Evolutionary conservation across 2,113 vertebrate genomes (phyloP).

Genomic region (Regulus satrapa): DNA sequence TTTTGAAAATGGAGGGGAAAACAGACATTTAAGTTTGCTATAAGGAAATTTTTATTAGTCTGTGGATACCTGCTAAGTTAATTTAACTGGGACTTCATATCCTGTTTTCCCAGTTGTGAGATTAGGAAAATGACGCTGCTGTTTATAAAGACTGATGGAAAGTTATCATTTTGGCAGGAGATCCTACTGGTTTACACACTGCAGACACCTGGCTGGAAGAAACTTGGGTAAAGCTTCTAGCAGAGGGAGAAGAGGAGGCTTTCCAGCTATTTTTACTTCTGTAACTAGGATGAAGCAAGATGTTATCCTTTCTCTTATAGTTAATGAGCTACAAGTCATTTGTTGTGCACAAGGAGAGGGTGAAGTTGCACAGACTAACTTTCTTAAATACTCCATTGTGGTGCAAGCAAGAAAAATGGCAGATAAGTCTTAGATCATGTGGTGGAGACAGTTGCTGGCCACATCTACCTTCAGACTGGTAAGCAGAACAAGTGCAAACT

Average conservation of each 20-base stretch:
- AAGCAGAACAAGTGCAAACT: neutral
- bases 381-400: neutral
- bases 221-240: neutral
- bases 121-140: neutral
- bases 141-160: neutral
- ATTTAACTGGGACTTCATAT: neutral
- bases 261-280: neutral
- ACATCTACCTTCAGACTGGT: neutral
- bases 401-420: neutral
- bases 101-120: neutral
- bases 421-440: neutral
- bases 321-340: neutral
- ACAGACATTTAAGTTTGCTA: neutral
- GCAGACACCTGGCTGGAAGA: neutral
- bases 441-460: neutral
- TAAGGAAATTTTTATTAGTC: neutral
- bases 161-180: neutral
- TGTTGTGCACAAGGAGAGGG: neutral
- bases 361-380: neutral
- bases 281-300: neutral
- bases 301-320: neutral
- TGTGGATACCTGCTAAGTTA: neutral
- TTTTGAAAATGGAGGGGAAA: neutral
- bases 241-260: neutral
- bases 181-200: neutral